Evolutionary conservation across 2,113 vertebrate species (phyloP), one percentile per base, ranked within the genome.

Genomic region (Brachyhypopomus occidentalis): DNA sequence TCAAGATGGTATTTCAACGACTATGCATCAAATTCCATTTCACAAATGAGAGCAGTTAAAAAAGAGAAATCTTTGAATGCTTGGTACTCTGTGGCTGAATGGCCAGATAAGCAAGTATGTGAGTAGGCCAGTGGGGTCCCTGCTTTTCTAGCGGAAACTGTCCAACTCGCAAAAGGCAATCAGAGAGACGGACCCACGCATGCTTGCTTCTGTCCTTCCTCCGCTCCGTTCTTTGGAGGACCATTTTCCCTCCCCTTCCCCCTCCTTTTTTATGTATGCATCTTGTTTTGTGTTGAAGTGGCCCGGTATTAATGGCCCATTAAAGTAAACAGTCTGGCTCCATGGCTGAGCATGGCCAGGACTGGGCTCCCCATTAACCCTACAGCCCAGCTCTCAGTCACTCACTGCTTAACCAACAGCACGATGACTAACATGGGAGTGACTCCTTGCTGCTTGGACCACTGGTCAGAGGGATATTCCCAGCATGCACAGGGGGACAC

Each of bases 331-430:
- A 90, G 89, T 86, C 84, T 89, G 64, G 83, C 82, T 90, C 90
- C 89, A 92, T 87, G 91, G 89, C 90, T 92, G 92, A 93, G 89
- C 85, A 92, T 86, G 77, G 91, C 92, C 91, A 0, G 86, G 88
- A 81, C 87, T 86, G 83, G 85, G 1, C 90, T 91, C 69, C 5
- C 86, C 86, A 90, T 90, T 89, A 90, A 88, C 88, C 84, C 73
- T 62, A 83, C 87, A 79, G n/a, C 81, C 75, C 83, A 81, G 71
- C 82, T 76, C 79, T 72, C 80, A 72, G 83, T 79, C 70, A 38
- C 83, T 86, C 73, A 66, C 55, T 80, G 84, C 58, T 79, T 88
- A 84, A 88, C 83, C 86, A 80, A 71, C 72, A 84, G 34, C 66
- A 81, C 84, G 80, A 89, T 90, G 90, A 87, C 88, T 92, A 90